Evolutionary conservation across 2,888 invertebrate genomes (phyloP).

Genomic region (Eustalomyia histrio): DNA sequence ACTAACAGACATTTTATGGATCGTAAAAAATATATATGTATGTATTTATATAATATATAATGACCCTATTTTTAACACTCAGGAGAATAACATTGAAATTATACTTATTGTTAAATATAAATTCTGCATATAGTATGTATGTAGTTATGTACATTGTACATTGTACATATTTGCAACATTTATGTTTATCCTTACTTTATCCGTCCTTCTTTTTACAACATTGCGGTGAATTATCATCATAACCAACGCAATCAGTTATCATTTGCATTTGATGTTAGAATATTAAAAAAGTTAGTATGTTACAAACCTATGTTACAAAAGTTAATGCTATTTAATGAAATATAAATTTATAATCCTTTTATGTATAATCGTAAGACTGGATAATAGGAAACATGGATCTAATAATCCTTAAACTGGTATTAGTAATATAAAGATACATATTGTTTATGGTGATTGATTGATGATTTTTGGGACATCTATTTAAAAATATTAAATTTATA

Average conservation of each 20-base stretch:
- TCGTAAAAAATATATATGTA: neutral
- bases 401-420: too few species aligned
- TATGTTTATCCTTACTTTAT: conserved; percentile 16
- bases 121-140: neutral
- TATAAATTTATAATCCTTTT: too few species aligned
- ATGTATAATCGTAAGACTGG: too few species aligned
- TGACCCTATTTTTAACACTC: conserved; percentile 45
- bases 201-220: conserved; percentile 1
- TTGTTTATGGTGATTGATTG: too few species aligned
- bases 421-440: too few species aligned
- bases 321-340: neutral
- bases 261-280: conserved; percentile 25
- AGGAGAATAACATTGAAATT: conserved; percentile 33
- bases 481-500: too few species aligned
- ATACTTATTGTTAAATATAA: neutral
- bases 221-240: conserved; percentile 38
- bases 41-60: conserved; percentile 10
- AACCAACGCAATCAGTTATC: conserved; percentile 29
- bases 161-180: neutral
- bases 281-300: neutral
- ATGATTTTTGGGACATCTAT: too few species aligned
- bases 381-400: too few species aligned
- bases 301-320: neutral
- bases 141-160: too few species aligned
- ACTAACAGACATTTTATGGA: neutral